phyloP scores from a whole-genome alignment of 2,797 vertebrate species.

The Furcifer pardalis region DNA sequence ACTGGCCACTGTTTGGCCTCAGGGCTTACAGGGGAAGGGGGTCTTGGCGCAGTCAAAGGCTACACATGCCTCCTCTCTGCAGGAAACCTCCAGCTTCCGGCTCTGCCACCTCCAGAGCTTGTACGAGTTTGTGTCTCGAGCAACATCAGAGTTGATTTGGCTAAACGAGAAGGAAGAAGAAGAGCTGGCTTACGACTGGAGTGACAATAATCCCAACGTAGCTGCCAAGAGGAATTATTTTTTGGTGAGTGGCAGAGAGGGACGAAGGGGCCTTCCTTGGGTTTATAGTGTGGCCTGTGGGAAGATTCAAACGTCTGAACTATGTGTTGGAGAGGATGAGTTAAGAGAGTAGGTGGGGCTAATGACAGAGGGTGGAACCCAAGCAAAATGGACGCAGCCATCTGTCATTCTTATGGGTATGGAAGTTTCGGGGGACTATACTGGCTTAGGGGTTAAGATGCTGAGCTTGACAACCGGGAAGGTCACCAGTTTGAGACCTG shows the following conservation, averaged over 20 bases:
- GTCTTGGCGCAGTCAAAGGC: background rate
- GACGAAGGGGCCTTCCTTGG: background rate
- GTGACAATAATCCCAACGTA: conserved; percentile 89
- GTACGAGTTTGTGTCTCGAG: conserved; percentile 89
- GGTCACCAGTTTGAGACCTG: no score
- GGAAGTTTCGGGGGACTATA: no score
- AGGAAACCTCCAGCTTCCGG: conserved; percentile 95
- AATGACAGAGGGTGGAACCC: no score
- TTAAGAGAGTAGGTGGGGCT: background rate
- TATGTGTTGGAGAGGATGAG: no score
- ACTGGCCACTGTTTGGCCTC: no score
- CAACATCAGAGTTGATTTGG: conserved; percentile 97
- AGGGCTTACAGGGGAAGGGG: background rate
- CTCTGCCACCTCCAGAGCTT: conserved; percentile 92
- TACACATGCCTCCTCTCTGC: conserved; percentile 23
- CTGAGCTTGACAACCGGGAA: no score
- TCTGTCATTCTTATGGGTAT: no score
- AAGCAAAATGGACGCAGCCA: no score
- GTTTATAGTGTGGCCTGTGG: no score
- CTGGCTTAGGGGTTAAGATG: no score
- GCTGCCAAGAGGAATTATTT: conserved; percentile 88
- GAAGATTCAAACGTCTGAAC: no score
- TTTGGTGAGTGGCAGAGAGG: conserved; percentile 80
- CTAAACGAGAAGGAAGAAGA: conserved; percentile 98
- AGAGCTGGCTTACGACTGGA: conserved; percentile 96